Conservation (phyloP, 2,888 invertebrate genomes). For the Rotaria socialis region DNA sequence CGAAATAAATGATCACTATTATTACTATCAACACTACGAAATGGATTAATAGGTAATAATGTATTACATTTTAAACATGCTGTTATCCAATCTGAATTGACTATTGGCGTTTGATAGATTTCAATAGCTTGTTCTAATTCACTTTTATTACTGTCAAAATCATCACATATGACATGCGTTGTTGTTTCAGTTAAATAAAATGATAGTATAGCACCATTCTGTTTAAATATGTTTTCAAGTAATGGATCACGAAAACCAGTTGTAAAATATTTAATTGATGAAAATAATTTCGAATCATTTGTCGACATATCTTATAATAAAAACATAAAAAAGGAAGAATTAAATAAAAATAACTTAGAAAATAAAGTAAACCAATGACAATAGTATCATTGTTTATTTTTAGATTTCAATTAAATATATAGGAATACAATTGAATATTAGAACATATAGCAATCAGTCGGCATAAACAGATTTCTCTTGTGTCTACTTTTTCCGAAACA, state of each 20-base stretch:
- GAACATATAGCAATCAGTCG: background rate
- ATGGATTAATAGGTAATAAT: constrained; percentile 38
- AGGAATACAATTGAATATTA: background rate
- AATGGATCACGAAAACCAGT: background rate
- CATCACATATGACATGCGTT: constrained; percentile 83
- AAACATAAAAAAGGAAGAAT: background rate
- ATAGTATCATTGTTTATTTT: background rate
- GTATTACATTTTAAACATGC: constrained; percentile 35
- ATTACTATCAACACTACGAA: background rate
- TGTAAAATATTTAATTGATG: constrained; percentile 22
- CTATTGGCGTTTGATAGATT: constrained; percentile 84
- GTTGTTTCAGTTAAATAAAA: constrained; percentile 84
- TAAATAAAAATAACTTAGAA: background rate
- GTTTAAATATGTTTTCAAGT: constrained; percentile 70
- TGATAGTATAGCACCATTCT: constrained; percentile 80
- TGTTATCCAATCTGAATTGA: constrained; percentile 63
- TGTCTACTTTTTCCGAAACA: too few species aligned
- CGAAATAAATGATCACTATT: constrained; percentile 6
- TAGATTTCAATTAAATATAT: background rate
- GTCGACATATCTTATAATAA: background rate
- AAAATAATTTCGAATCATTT: constrained; percentile 29
- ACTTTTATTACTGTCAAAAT: constrained; percentile 62
- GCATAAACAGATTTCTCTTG: background rate
- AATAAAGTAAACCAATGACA: background rate
- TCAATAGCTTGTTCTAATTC: constrained; percentile 85